A percentile compares a stretch with the other conserved stretches of the same genome.
These are phyloP conservation scores for Paedocypris micromegethes DNA, from an alignment of 2,797 vertebrate genomes.

Conservation along the genomic window DNA sequence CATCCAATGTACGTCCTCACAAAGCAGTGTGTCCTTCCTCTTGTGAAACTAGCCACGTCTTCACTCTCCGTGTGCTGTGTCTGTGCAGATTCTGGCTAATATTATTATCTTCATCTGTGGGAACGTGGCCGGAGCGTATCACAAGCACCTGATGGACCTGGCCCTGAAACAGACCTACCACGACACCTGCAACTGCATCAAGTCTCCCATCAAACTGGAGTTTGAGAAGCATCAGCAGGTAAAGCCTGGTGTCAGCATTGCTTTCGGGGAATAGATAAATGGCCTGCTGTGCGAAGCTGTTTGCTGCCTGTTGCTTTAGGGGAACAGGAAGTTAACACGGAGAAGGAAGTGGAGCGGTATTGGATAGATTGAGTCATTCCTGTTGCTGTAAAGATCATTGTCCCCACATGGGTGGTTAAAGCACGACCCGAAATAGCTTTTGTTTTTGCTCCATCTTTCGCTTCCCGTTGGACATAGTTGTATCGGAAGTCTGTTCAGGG, in stretches of 20 bases:
- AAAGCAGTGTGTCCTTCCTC: no score
- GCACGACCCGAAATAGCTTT: conserved; percentile 41
- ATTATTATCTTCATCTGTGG: conserved; percentile 95
- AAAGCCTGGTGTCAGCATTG: conserved; percentile 34
- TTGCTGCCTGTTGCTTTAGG: not conserved
- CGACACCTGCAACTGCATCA: conserved; percentile 97
- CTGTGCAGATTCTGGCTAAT: conserved; percentile 86
- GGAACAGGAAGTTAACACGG: conserved; percentile 3
- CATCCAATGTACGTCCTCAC: no score
- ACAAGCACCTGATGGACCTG: conserved; percentile 95
- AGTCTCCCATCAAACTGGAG: conserved; percentile 95
- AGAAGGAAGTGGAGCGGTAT: conserved; percentile 7
- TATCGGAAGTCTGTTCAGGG: conserved; percentile 22
- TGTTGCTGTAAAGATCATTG: conserved; percentile 35
- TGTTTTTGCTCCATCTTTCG: conserved; percentile 7
- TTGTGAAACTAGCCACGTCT: no score
- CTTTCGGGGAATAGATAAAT: not conserved
- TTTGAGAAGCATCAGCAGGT: conserved; percentile 98
- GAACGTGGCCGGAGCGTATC: conserved; percentile 92
- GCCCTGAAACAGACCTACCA: conserved; percentile 93
- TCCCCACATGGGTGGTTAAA: conserved; percentile 33
- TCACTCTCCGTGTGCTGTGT: conserved; percentile 7
- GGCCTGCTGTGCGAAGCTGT: not conserved
- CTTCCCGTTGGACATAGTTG: conserved; percentile 21
- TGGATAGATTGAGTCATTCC: conserved; percentile 41